Evolutionary conservation across 1,140 invertebrate species (phyloP), one percentile per base, ranked within the genome.

Genomic region (Aphelinus certus): DNA sequence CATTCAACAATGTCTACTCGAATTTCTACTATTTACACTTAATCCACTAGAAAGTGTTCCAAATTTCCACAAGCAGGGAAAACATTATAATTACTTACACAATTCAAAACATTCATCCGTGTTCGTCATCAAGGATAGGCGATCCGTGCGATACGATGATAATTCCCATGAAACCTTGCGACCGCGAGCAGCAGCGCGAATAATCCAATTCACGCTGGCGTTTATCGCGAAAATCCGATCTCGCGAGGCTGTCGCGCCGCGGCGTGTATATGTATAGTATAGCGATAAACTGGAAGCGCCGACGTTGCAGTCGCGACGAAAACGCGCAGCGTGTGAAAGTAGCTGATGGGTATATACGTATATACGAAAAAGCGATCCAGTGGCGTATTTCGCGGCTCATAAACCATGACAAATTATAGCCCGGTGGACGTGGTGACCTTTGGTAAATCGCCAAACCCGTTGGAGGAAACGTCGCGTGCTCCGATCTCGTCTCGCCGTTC

Each of bases 381-480:
- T 61, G 47, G 45, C 7, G 3, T 75, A 74, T 76, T 76, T 56
- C 77, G 64, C 65, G 46, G 70, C 42, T 65, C 58, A 68, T 77
- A 79, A 76, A 75, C 45, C 51, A 26, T 60, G 6, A 60, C 47
- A 26, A 26, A 26, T 55, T 42, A 60, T 43, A 64, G 76, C 60
- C 71, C 56, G 71, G 7, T 61, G 71, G 43, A 64, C 58, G 43
- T 26, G 47, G 53, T 79, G 83, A 84, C 79, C 82, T 83, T 84
- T 83, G 83, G 76, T 80, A 53, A 65, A 57, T 68, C 71, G 82
- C 83, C 83, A 83, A 80, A 69, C 56, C 48, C 46, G 64, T 60
- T 67, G 7, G 48, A n/a, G 43, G 55, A 67, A 67, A 67, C n/a
- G 61, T 67, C 71, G 61, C 71, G 64, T 64, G 71, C 64, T 64